These are phyloP conservation scores for Emydoidea blandingii DNA, from an alignment of 2,797 vertebrate genomes.

Conservation along the genomic window DNA sequence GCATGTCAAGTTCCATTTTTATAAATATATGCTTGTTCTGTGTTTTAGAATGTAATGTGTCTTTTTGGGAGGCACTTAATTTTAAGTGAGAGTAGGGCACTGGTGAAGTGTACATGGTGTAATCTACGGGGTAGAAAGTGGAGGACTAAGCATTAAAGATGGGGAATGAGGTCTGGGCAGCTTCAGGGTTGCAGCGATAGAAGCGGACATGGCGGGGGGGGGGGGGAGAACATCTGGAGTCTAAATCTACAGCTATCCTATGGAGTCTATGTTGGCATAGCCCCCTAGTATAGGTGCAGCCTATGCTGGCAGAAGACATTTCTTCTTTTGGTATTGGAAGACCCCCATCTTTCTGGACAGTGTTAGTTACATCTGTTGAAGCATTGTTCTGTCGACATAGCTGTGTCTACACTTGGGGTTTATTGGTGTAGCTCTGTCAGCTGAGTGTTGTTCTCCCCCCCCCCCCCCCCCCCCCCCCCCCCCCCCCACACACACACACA, in stretches of 20 bases:
- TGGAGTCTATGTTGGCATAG: background rate
- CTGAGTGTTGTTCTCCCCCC: no score
- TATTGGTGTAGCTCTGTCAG: no score
- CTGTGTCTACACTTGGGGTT: no score
- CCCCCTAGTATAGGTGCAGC: background rate
- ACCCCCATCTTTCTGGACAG: background rate
- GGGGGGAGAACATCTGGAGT: background rate
- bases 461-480: no score
- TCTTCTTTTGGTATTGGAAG: background rate
- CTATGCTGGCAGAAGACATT: background rate
- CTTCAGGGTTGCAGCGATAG: background rate
- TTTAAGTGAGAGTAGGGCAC: background rate
- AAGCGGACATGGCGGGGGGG: background rate
- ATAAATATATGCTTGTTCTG: background rate
- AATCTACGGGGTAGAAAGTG: background rate
- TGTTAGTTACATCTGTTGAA: no score
- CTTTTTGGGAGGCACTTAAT: background rate
- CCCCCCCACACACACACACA: no score
- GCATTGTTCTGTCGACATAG: no score
- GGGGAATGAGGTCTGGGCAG: background rate
- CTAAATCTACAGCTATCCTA: background rate
- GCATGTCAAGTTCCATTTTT: background rate
- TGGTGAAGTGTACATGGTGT: background rate
- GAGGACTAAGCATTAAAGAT: background rate
- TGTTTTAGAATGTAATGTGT: background rate